phyloP scores from a whole-genome alignment of 2,113 vertebrate genomes.

The Mystacornis crossleyi region DNA sequence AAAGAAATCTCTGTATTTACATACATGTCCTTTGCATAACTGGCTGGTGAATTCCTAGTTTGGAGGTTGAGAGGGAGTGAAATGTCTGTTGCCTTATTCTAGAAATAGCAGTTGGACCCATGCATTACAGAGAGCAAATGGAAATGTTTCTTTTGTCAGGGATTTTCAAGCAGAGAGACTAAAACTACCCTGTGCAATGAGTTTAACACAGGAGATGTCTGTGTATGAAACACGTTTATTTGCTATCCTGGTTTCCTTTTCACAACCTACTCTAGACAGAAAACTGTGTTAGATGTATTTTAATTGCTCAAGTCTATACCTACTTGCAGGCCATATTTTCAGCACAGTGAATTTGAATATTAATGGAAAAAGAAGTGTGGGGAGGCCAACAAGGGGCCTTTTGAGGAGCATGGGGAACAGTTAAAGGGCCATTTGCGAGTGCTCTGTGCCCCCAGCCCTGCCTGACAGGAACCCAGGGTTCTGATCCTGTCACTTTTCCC shows the following conservation, averaged over 20 bases:
- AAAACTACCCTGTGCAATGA: background rate
- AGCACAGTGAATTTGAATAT: background rate
- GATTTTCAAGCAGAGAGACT: background rate
- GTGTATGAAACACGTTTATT: rapidly evolving
- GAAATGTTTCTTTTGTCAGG: background rate
- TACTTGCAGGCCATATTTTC: background rate
- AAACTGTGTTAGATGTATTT: rapidly evolving
- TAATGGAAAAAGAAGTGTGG: background rate
- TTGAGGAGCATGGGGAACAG: background rate
- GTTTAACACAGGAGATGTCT: background rate
- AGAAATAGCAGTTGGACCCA: background rate
- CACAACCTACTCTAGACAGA: background rate
- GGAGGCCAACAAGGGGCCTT: background rate
- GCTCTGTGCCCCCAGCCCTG: background rate
- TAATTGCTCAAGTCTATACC: rapidly evolving
- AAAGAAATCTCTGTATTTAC: background rate
- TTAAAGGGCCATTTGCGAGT: background rate
- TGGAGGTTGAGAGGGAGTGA: rapidly evolving
- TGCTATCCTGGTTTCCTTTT: background rate
- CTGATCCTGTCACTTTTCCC: background rate
- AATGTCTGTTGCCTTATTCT: background rate
- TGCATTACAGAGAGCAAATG: background rate
- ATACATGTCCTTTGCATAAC: background rate
- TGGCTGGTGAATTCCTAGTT: background rate
- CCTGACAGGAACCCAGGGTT: background rate